Percentiles rank a stretch among this genome's conserved stretches.
These are phyloP conservation scores for Amphipyra berbera DNA, from an alignment of 2,888 invertebrate genomes.

Conservation along the genomic window DNA sequence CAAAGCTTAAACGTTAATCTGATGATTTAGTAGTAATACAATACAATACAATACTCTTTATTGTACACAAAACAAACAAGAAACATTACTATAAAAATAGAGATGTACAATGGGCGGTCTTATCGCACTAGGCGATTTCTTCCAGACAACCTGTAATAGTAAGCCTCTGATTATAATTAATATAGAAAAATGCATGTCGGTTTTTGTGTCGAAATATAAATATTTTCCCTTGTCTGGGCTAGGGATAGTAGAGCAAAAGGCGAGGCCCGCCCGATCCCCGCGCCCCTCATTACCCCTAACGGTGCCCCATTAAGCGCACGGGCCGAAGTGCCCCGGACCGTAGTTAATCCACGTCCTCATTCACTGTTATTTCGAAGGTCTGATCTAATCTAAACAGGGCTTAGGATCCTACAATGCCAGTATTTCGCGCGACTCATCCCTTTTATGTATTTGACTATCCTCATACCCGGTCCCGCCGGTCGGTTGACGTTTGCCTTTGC, in stretches of 20 bases:
- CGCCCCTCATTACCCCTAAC: slow-evolving; percentile 87
- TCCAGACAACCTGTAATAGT: too few species aligned
- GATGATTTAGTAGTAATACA: not conserved
- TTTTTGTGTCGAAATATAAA: slow-evolving; percentile 64
- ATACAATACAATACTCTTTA: too few species aligned
- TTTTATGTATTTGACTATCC: slow-evolving; percentile 88
- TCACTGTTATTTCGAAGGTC: slow-evolving; percentile 90
- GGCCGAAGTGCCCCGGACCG: slow-evolving; percentile 88
- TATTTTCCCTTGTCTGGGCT: slow-evolving; percentile 67
- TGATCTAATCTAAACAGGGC: slow-evolving; percentile 90
- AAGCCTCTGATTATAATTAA: not conserved
- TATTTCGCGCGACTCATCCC: slow-evolving; percentile 88
- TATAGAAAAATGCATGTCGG: slow-evolving; percentile 10
- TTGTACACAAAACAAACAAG: too few species aligned
- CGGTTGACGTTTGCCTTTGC: slow-evolving; percentile 82
- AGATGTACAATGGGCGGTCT: too few species aligned
- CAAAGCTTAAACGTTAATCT: too few species aligned
- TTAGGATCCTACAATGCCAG: slow-evolving; percentile 88
- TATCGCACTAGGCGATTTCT: too few species aligned
- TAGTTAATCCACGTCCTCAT: slow-evolving; percentile 90
- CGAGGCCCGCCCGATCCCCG: slow-evolving; percentile 72
- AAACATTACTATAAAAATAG: too few species aligned
- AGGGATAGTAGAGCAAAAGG: slow-evolving; percentile 66
- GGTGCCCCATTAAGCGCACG: slow-evolving; percentile 88
- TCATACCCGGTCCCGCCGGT: slow-evolving; percentile 76